These are phyloP conservation scores for Neodon shergylaensis DNA, from an alignment of 2,113 vertebrate species.

Conservation along the genomic window DNA sequence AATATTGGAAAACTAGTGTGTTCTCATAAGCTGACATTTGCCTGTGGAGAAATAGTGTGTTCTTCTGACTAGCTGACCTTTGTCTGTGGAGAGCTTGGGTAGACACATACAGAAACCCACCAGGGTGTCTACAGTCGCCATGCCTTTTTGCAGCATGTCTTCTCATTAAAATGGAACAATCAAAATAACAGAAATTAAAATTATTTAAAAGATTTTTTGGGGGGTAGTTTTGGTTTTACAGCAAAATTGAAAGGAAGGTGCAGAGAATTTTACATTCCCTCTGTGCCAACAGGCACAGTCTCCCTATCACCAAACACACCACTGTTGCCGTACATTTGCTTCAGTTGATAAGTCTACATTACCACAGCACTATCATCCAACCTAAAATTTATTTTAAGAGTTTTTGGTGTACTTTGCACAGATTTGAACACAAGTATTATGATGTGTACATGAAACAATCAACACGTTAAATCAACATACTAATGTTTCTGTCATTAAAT, in stretches of 20 bases:
- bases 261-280: background rate
- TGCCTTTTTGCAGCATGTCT: background rate
- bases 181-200: background rate
- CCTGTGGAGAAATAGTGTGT: background rate
- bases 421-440: background rate
- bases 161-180: conserved; percentile 7
- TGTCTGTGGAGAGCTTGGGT: background rate
- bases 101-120: background rate
- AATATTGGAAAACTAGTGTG: background rate
- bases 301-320: background rate
- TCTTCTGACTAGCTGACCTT: background rate
- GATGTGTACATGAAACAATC: background rate
- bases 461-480: background rate
- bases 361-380: background rate
- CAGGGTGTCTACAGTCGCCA: background rate
- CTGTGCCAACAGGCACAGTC: background rate
- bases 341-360: background rate
- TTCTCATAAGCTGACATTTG: background rate
- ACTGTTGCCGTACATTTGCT: too few relatives aligned
- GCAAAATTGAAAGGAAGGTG: background rate
- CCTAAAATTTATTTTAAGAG: background rate
- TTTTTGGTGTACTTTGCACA: background rate
- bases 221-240: background rate
- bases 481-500: background rate
- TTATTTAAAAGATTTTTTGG: background rate